Percentiles rank a stretch among this genome's conserved stretches.
phyloP scores from a whole-genome alignment of 2,888 invertebrate species.

The Polydrusus tereticollis region DNA sequence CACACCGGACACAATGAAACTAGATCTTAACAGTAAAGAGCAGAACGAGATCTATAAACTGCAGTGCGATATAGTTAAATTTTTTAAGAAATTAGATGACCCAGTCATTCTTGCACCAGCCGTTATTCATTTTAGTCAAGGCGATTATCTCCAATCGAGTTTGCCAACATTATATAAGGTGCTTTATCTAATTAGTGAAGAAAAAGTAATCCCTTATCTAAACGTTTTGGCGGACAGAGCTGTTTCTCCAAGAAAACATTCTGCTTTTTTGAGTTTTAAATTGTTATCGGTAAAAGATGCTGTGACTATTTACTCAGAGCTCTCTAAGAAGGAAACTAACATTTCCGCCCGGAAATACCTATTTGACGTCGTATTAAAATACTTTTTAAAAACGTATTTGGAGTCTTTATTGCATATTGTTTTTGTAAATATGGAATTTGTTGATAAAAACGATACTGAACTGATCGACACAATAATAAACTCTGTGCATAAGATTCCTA shows the following conservation, averaged over 20 bases:
- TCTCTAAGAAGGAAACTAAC: constrained; percentile 35
- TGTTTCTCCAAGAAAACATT: constrained; percentile 54
- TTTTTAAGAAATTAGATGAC: constrained; percentile 44
- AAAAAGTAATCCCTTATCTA: constrained; percentile 36
- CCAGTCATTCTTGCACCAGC: constrained; percentile 43
- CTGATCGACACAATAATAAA: constrained; percentile 39
- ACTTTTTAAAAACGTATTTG: constrained; percentile 51
- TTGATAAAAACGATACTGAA: constrained; percentile 51
- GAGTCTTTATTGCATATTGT: constrained; percentile 44
- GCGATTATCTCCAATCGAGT: constrained; percentile 52
- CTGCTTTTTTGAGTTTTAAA: constrained; percentile 50
- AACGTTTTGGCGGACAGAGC: constrained; percentile 47
- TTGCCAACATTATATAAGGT: constrained; percentile 49
- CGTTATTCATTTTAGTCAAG: constrained; percentile 49
- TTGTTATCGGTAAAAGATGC: constrained; percentile 41
- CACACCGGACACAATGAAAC: constrained; percentile 49
- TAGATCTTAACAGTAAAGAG: constrained; percentile 48
- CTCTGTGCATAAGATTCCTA: constrained; percentile 40
- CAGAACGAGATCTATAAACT: constrained; percentile 47
- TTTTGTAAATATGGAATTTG: constrained; percentile 40
- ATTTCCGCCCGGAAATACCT: constrained; percentile 50
- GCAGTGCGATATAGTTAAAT: constrained; percentile 47
- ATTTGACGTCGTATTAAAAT: constrained; percentile 50
- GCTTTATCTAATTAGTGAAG: constrained; percentile 51
- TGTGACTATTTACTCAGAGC: constrained; percentile 27